Evolutionary conservation across 2,113 vertebrate genomes (phyloP).

Genomic region (Phainopepla nitens): DNA sequence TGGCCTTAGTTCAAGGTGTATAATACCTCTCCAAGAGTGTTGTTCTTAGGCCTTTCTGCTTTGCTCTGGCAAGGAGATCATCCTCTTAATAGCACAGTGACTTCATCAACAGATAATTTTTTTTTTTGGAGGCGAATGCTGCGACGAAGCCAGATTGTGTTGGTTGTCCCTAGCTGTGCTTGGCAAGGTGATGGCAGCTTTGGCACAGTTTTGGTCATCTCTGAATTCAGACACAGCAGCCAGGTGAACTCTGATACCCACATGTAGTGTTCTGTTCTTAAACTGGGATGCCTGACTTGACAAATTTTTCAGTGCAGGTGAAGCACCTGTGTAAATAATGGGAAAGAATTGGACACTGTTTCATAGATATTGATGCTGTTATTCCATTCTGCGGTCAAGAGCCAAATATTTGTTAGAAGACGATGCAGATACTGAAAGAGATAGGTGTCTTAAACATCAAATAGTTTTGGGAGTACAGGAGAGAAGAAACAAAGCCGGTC

Average conservation of each 20-base stretch:
- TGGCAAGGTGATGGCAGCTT: background rate
- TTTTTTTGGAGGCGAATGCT: fast-evolving
- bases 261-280: background rate
- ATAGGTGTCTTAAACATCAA: background rate
- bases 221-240: fast-evolving
- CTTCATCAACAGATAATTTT: background rate
- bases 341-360: background rate
- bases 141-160: background rate
- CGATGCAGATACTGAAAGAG: background rate
- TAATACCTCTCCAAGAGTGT: background rate
- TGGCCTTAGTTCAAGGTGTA: background rate
- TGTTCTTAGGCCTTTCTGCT: background rate
- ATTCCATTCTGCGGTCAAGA: background rate
- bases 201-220: background rate
- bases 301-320: background rate
- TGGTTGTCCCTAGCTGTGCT: background rate
- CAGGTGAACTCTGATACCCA: background rate
- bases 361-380: background rate
- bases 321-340: background rate
- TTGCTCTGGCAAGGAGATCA: background rate
- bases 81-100: background rate
- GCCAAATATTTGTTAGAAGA: background rate
- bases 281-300: background rate
- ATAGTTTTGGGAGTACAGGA: background rate
- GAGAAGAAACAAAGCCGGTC: background rate